These are phyloP conservation scores for Mustela erminea DNA, from an alignment of 2,797 vertebrate species.

Conservation along the genomic window DNA sequence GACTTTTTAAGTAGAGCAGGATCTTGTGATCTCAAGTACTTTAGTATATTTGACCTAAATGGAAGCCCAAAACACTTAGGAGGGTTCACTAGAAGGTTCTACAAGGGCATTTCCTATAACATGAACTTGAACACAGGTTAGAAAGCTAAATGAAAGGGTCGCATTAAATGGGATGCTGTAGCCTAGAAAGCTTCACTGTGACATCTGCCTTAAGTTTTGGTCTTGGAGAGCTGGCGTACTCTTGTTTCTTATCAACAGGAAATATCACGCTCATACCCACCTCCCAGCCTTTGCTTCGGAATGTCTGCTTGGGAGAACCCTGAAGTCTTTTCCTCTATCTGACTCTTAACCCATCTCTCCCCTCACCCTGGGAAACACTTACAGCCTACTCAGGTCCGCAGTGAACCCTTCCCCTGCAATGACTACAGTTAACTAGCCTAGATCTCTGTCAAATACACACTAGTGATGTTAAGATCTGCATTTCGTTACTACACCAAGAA, in stretches of 20 bases:
- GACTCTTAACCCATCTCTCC: background rate
- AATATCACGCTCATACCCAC: background rate
- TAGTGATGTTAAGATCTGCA: background rate
- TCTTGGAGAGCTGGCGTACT: background rate
- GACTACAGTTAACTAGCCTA: background rate
- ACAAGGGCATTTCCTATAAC: conserved; percentile 30
- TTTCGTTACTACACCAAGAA: background rate
- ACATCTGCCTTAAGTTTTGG: background rate
- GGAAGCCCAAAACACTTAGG: conserved; percentile 72
- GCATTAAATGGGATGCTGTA: background rate
- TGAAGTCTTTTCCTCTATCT: background rate
- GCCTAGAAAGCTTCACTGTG: conserved; percentile 17
- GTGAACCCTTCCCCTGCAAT: background rate
- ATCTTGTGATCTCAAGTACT: conserved; percentile 80
- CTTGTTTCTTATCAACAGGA: background rate
- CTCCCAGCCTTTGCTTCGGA: background rate
- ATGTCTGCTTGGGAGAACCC: background rate
- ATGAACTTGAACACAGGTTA: background rate
- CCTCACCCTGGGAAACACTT: background rate
- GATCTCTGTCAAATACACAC: background rate
- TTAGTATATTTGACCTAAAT: conserved; percentile 77
- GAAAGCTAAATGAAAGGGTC: background rate
- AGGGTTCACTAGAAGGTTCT: conserved; percentile 44
- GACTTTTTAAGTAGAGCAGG: conserved; percentile 71
- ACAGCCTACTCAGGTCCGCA: background rate